Conservation (phyloP, 1,140 invertebrate genomes). For the Heliconius nattereri region DNA sequence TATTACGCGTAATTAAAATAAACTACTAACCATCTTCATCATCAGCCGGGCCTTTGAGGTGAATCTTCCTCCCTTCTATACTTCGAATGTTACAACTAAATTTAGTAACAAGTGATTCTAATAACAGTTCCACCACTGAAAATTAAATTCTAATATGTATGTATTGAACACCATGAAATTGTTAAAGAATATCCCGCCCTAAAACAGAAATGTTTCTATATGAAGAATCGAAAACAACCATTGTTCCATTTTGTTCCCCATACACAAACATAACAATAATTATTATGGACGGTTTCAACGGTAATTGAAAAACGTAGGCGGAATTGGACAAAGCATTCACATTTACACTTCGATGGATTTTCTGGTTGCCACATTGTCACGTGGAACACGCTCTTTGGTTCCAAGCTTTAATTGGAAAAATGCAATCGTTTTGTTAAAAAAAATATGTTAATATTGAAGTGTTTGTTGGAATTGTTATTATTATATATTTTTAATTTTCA, state of each 20-base stretch:
- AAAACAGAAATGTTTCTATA: not conserved
- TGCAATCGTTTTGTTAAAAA: not conserved
- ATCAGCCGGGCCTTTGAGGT: too few relatives aligned
- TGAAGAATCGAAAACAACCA: not conserved
- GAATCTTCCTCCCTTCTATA: too few relatives aligned
- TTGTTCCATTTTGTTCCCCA: not conserved
- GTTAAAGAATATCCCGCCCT: not conserved
- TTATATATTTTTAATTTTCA: too few relatives aligned
- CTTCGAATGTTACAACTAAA: too few relatives aligned
- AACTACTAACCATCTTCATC: too few relatives aligned
- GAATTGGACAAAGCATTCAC: constrained; percentile 6
- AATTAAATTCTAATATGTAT: too few relatives aligned
- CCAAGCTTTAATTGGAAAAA: not conserved
- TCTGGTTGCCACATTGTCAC: constrained; percentile 1
- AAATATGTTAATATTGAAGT: too few relatives aligned
- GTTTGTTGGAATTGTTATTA: too few relatives aligned
- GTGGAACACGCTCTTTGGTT: not conserved
- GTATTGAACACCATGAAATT: too few relatives aligned
- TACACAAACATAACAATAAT: not conserved
- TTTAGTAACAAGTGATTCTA: too few relatives aligned
- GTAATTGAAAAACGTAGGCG: constrained; percentile 15
- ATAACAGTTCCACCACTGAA: too few relatives aligned
- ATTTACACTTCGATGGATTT: constrained; percentile 3
- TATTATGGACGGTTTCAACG: constrained; percentile 1
- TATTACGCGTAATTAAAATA: too few relatives aligned